Evolutionary conservation across 2,888 invertebrate species (phyloP).

Genomic region (Masnerella sp.): DNA sequence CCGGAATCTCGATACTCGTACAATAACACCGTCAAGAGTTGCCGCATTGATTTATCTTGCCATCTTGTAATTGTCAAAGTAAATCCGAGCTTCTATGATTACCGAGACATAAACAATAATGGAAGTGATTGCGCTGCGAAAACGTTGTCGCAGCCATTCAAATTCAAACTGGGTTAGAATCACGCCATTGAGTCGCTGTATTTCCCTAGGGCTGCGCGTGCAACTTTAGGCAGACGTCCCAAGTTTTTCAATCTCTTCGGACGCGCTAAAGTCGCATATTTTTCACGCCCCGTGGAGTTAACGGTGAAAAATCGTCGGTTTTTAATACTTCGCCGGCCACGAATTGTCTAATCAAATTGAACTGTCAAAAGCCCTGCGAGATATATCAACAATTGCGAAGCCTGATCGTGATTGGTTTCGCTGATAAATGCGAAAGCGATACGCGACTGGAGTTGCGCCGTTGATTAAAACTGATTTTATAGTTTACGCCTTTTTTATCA

Average conservation of each 20-base stretch:
- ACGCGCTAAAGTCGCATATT: not conserved
- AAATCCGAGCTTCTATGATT: slow-evolving; percentile 21
- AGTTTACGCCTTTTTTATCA: no score
- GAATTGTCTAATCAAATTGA: slow-evolving; percentile 25
- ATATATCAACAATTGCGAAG: no score
- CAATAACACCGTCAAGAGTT: slow-evolving; percentile 16
- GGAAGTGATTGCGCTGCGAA: slow-evolving; percentile 24
- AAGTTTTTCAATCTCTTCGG: slow-evolving; percentile 48
- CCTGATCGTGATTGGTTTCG: no score
- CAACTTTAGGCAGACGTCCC: slow-evolving; percentile 30
- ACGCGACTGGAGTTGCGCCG: no score
- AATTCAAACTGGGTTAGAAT: slow-evolving; percentile 37
- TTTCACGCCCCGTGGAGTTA: not conserved
- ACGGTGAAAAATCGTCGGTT: slow-evolving; percentile 1
- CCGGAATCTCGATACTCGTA: slow-evolving; percentile 25
- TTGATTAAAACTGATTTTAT: no score
- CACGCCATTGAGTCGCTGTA: slow-evolving; percentile 26
- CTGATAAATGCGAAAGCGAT: no score
- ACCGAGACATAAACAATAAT: slow-evolving; percentile 39
- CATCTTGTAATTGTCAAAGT: slow-evolving; percentile 42
- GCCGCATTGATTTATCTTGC: slow-evolving; percentile 22
- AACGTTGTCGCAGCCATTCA: slow-evolving; percentile 38
- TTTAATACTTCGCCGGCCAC: no score
- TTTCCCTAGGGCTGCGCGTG: slow-evolving; percentile 38
- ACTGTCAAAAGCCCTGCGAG: not conserved